Evolutionary conservation across 2,113 vertebrate species (phyloP).

Genomic region (Ageneiosus marmoratus): DNA sequence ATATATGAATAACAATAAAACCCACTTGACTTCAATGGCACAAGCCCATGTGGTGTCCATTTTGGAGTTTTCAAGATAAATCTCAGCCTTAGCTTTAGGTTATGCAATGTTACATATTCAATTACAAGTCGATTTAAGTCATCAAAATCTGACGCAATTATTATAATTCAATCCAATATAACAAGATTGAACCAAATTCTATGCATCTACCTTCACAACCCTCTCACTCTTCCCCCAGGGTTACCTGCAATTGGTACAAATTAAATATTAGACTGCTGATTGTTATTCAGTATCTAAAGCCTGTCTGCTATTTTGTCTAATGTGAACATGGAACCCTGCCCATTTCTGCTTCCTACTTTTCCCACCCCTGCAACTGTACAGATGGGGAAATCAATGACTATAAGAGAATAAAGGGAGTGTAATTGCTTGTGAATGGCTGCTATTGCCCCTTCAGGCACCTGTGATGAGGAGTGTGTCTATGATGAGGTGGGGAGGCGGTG

Average conservation of each 20-base stretch:
- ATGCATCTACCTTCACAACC: background rate
- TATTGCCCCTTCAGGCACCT: constrained; percentile 71
- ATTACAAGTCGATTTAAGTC: background rate
- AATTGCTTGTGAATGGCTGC: constrained; percentile 21
- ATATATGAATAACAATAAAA: too few species aligned
- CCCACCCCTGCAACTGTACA: background rate
- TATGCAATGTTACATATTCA: background rate
- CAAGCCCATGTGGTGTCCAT: background rate
- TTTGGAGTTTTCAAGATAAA: background rate
- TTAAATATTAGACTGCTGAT: background rate
- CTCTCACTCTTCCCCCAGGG: background rate
- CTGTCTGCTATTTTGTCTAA: background rate
- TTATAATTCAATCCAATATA: background rate
- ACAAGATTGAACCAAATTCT: background rate
- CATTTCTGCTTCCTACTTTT: background rate
- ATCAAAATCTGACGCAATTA: background rate
- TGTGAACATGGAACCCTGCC: background rate
- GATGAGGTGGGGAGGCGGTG: constrained; percentile 80
- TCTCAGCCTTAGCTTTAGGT: too few species aligned
- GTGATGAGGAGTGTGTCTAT: constrained; percentile 96
- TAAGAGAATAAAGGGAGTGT: constrained; percentile 43
- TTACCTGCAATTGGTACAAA: background rate
- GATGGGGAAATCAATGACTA: constrained; percentile 19
- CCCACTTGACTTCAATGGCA: too few species aligned
- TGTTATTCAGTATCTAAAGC: too few species aligned